These are phyloP conservation scores for Drosophila simulans DNA, from an alignment of 1,140 invertebrate species.

Conservation along the genomic window DNA sequence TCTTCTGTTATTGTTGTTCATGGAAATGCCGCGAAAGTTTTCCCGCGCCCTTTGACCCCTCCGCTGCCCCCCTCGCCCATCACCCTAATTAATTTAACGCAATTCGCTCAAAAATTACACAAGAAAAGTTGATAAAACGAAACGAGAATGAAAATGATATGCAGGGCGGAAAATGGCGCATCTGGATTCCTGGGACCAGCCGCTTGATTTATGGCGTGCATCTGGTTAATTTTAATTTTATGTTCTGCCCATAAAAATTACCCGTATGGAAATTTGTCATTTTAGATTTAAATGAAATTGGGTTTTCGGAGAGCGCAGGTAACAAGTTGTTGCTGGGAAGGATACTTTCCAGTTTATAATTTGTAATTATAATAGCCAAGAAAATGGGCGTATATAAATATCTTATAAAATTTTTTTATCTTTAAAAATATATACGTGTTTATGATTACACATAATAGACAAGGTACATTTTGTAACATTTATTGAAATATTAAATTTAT, in stretches of 20 bases:
- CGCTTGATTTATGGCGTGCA: constrained; percentile 50
- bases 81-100: constrained; percentile 73
- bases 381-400: too few relatives aligned
- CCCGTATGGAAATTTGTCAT: constrained; percentile 47
- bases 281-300: constrained; percentile 7
- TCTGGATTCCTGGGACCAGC: constrained; percentile 25
- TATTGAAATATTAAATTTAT: too few relatives aligned
- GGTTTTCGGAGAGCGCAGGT: background rate
- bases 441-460: too few relatives aligned
- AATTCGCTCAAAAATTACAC: constrained; percentile 58
- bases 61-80: constrained; percentile 1
- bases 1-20: constrained; percentile 50
- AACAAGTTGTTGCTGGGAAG: too few relatives aligned
- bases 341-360: constrained; percentile 6
- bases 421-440: too few relatives aligned
- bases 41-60: constrained; percentile 19
- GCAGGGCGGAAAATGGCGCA: constrained; percentile 44
- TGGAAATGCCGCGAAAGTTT: constrained; percentile 65
- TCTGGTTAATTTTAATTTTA: constrained; percentile 49
- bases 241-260: constrained; percentile 59
- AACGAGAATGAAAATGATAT: constrained; percentile 53
- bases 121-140: constrained; percentile 56
- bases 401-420: too few relatives aligned
- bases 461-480: too few relatives aligned
- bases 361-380: background rate